Evolutionary conservation across 2,888 invertebrate genomes (phyloP).

Genomic region (Chalcosyrphus nemorum): DNA sequence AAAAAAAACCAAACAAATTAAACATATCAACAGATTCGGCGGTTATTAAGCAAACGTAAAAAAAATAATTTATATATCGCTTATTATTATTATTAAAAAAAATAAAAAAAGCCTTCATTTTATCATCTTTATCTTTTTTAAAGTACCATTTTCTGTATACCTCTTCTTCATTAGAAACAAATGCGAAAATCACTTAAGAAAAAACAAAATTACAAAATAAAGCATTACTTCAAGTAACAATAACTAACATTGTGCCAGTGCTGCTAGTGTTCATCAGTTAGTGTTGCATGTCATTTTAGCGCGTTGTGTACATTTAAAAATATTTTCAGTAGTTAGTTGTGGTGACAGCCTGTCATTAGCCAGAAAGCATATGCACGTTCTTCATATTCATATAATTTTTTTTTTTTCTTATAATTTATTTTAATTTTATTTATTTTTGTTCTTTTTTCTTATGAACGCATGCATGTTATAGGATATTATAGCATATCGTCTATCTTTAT

Average conservation of each 20-base stretch:
- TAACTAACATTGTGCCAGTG: conserved; percentile 37
- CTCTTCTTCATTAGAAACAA: conserved; percentile 75
- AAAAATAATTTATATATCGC: conserved; percentile 20
- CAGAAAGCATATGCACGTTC: conserved; percentile 60
- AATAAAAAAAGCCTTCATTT: conserved; percentile 22
- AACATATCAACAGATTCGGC: conserved; percentile 46
- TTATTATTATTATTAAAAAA: conserved; percentile 26
- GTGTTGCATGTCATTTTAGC: neutral
- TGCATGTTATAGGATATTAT: conserved; percentile 49
- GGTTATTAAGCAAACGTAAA: conserved; percentile 15
- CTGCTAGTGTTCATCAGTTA: conserved; percentile 51
- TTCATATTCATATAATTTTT: conserved; percentile 57
- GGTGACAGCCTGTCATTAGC: conserved; percentile 47
- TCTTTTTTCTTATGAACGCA: conserved; percentile 29
- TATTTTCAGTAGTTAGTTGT: conserved; percentile 1
- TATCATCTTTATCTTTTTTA: conserved; percentile 35
- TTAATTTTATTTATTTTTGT: conserved; percentile 2
- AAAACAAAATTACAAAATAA: conserved; percentile 24
- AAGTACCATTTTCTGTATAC: conserved; percentile 26
- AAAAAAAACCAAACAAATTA: conserved; percentile 19
- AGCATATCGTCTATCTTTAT: conserved; percentile 66
- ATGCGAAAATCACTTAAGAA: conserved; percentile 81
- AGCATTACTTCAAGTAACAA: conserved; percentile 39
- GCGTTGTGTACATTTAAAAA: conserved; percentile 8
- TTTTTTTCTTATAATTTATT: conserved; percentile 16